Percentiles rank a stretch among this genome's conserved stretches.
Evolutionary conservation across 2,113 vertebrate species (phyloP).

Genomic region (Sylvietta virens): DNA sequence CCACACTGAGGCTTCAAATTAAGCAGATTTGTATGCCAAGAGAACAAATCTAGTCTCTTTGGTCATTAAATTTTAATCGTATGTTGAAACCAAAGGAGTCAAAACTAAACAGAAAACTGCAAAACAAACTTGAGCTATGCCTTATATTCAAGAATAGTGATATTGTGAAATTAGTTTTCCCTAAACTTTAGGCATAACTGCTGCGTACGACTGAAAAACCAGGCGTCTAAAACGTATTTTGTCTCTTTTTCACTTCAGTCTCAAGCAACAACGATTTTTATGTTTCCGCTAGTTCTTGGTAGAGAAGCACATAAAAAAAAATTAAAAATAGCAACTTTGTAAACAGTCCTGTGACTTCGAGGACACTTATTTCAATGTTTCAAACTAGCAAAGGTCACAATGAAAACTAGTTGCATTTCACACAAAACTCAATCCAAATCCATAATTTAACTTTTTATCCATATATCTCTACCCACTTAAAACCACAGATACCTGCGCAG

Average conservation of each 20-base stretch:
- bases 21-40: not conserved
- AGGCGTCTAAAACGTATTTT: not conserved
- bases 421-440: accelerated
- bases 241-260: not conserved
- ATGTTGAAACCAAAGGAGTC: not conserved
- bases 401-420: not conserved
- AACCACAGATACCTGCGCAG: accelerated
- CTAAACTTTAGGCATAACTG: not conserved
- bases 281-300: not conserved
- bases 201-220: not conserved
- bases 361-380: not conserved
- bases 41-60: not conserved
- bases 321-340: not conserved
- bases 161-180: not conserved
- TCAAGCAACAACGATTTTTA: not conserved
- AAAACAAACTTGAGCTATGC: not conserved
- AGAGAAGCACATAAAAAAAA: not conserved
- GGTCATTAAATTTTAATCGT: not conserved
- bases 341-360: accelerated
- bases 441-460: accelerated
- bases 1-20: not conserved
- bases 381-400: not conserved
- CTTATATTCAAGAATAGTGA: not conserved
- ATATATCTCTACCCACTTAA: accelerated
- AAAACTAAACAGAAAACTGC: not conserved